These are phyloP conservation scores for Onychostoma macrolepis DNA, from an alignment of 2,113 vertebrate genomes.

Conservation along the genomic window DNA sequence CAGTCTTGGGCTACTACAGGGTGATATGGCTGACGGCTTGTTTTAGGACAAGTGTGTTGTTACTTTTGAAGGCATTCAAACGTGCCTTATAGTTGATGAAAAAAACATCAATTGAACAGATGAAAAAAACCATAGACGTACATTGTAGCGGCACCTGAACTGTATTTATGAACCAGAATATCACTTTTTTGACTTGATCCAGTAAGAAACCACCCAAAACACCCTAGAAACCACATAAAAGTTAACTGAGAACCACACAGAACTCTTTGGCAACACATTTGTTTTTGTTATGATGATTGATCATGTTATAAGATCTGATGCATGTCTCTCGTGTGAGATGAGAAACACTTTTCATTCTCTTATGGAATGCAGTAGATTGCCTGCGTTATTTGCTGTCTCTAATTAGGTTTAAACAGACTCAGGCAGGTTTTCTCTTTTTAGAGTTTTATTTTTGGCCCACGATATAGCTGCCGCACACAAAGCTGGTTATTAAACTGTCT, in stretches of 20 bases:
- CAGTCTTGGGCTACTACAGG: too few relatives aligned
- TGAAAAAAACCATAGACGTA: background rate
- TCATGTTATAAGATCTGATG: constrained; percentile 12
- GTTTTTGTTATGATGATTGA: constrained; percentile 14
- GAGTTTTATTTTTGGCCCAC: constrained; percentile 7
- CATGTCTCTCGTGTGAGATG: constrained; percentile 4
- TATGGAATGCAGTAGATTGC: constrained; percentile 22
- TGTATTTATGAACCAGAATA: background rate
- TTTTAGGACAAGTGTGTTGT: background rate
- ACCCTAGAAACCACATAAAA: background rate
- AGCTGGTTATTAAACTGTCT: constrained; percentile 10
- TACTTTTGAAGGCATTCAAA: background rate
- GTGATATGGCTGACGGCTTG: too few relatives aligned
- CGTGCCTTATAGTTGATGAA: background rate
- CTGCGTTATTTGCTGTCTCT: constrained; percentile 36
- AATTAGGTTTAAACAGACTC: constrained; percentile 32
- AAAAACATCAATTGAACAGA: too few relatives aligned
- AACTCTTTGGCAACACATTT: constrained; percentile 16
- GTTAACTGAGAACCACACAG: background rate
- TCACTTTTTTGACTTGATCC: background rate
- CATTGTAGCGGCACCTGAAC: background rate
- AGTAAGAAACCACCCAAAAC: background rate
- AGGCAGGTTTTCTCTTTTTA: constrained; percentile 18
- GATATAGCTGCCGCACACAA: background rate
- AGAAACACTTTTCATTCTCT: constrained; percentile 32